Conservation (phyloP, 2,797 vertebrate species). For the Enteromius unitaeniatus region DNA sequence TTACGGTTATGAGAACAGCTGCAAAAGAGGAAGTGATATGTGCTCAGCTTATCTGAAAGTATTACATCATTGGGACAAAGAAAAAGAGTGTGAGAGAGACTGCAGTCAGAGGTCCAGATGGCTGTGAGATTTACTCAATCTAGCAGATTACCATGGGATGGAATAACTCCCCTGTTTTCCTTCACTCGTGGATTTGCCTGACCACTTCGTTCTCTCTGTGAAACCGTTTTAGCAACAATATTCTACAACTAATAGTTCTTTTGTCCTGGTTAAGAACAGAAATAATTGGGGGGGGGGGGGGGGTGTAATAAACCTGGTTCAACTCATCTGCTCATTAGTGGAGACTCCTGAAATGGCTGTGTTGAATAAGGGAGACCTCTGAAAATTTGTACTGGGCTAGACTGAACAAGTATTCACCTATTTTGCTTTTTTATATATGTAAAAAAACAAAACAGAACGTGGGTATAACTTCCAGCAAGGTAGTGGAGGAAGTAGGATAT, state of each 20-base stretch:
- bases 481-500: not conserved
- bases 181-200: slow-evolving; percentile 24
- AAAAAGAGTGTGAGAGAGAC: slow-evolving; percentile 26
- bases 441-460: not conserved
- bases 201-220: slow-evolving; percentile 28
- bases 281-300: too few relatives aligned
- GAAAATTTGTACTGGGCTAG: not conserved
- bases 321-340: not conserved
- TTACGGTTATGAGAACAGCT: slow-evolving; percentile 53
- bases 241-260: slow-evolving; percentile 2
- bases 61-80: slow-evolving; percentile 58
- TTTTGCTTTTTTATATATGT: not conserved
- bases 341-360: not conserved
- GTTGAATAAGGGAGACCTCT: not conserved
- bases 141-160: slow-evolving; percentile 50
- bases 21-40: slow-evolving; percentile 51
- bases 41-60: slow-evolving; percentile 37
- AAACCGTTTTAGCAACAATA: slow-evolving; percentile 11
- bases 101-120: slow-evolving; percentile 53
- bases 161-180: slow-evolving; percentile 43
- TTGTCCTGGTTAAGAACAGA: not conserved
- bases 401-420: not conserved
- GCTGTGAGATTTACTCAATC: slow-evolving; percentile 58
- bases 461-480: not conserved
- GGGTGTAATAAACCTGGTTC: too few relatives aligned